Base-by-base conservation (phyloP, 37 sponge, comb jelly and placozoan species). In the Diacarnus erythraeanus region DNA sequence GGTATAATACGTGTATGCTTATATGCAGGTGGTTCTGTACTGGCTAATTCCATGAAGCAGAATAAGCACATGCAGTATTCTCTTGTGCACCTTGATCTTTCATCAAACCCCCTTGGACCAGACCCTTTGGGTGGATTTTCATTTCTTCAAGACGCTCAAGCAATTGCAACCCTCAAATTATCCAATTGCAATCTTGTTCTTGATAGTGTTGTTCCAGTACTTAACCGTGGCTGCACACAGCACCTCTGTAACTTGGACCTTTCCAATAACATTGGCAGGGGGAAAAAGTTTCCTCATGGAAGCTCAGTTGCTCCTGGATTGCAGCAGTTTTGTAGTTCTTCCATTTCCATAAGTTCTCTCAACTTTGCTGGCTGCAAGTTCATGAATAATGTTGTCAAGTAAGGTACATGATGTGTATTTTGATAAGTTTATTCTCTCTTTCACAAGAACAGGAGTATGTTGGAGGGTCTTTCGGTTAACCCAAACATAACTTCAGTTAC, bases 321-420 rank as follows among this genome's bases (percentile, higher is more conserved):
- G 34, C 80, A 80, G 77, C 81, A 92, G 89, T 92, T 88, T 57
- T 85, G 76, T 69, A 85, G 81, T 42, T 78, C 89, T 20, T 85
- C 75, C 43, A 88, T 92, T 18, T 54, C 93, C 77, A 58, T 92
- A 22, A 27, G 72, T n/a, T 59, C 65, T 38, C 51, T 88, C 38
- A 59, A 84, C 74, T 39, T 92, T 43, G 59, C 86, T 59, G 77
- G 75, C 42, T 74, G 84, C 61, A 84, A 69, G 59, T 59, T 85
- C 44, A 78, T 82, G 3, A 59, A 59, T 31, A 89, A 77, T 26
- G 41, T 85, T 25, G 71, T 81, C 33, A 27, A 31, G 93, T 92
- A 72, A 83, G 87, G n/a, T n/a, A n/a, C n/a, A n/a, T n/a, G n/a
- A n/a, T n/a, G n/a, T n/a, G n/a, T n/a, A n/a, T n/a, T 59, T 9